These are phyloP conservation scores for Erpetoichthys calabaricus DNA, from an alignment of 2,797 vertebrate species.

Conservation along the genomic window DNA sequence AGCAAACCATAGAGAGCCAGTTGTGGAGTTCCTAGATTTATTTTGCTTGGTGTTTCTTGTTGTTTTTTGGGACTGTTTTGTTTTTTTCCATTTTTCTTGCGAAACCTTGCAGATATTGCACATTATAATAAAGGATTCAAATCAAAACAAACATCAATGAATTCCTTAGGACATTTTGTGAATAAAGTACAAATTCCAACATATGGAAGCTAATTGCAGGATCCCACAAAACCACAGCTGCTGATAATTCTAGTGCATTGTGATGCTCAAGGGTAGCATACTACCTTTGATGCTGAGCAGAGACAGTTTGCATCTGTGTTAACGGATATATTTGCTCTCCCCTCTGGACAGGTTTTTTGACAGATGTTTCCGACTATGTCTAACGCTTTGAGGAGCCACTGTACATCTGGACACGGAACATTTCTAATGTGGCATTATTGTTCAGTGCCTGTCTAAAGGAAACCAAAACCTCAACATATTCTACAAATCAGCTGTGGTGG, in stretches of 20 bases:
- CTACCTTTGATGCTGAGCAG: conserved; percentile 22
- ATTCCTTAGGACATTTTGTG: conserved; percentile 22
- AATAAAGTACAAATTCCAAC: conserved; percentile 25
- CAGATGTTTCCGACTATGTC: conserved; percentile 39
- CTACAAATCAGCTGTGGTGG: too few species aligned
- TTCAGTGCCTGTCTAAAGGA: conserved; percentile 17
- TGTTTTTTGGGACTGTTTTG: too few species aligned
- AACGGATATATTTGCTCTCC: conserved; percentile 17
- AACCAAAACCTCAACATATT: too few species aligned
- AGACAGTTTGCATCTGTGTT: conserved; percentile 14
- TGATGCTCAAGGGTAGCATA: conserved; percentile 14
- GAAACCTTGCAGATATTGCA: too few species aligned
- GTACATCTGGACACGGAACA: conserved; percentile 38
- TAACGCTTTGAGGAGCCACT: conserved; percentile 30
- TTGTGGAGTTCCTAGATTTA: too few species aligned
- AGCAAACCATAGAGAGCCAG: too few species aligned
- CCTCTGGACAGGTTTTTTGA: conserved; percentile 33
- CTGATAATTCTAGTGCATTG: conserved; percentile 24
- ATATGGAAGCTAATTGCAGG: conserved; percentile 20
- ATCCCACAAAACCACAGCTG: conserved; percentile 26
- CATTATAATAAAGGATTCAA: neutral
- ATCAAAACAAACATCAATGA: conserved; percentile 6
- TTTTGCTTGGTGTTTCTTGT: too few species aligned
- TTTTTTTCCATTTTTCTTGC: too few species aligned
- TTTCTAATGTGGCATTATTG: conserved; percentile 33